Base-by-base conservation (phyloP, 2,113 vertebrate genomes). In the Paraplagusia blochii region DNA sequence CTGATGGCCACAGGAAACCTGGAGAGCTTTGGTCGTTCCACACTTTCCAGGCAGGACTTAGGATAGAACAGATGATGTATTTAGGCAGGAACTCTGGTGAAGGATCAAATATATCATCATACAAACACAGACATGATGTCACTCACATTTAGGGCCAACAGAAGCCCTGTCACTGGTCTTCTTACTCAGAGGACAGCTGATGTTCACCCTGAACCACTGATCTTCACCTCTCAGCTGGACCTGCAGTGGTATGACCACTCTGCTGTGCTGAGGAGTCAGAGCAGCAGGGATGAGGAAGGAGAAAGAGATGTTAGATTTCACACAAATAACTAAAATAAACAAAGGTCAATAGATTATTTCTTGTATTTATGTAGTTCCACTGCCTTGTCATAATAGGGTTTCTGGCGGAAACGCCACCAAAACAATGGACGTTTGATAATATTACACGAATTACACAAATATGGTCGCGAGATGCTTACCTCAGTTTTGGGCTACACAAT, bases 141-240 rank as follows among this genome's bases (percentile, higher is more conserved):
- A 81, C 87, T 80, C 60, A 88, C 86, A 0, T 39, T 44, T 62
- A n/a, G 66, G 61, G 3, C 1, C 1, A 1, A 12, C 46, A 1
- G 0, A 16, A 1, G 36, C 58, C 57, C n/a, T 58, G 39, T 49
- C 11, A 0, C 15, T 42, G 12, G 16, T 8, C 43, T 62, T 77
- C 48, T 68, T 76, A 16, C 58, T 74, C 29, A 85, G 71, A 45
- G 86, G 82, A 53, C 88, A 90, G 72, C 73, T 87, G 79, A 90
- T 73, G 2, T 84, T 86, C 0, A 88, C 82, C 38, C 51, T 51
- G 76, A 83, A 74, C 85, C 83, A 83, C 8, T 18, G 54, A 46
- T 65, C 53, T 1, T 73, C 72, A 65, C 71, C 72, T 1, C 10
- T 46, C 57, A 90, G 44, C 69, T 86, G 87, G 5, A 87, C 78